These are phyloP conservation scores for Australoheros facetus DNA, from an alignment of 2,797 vertebrate species.

Conservation along the genomic window DNA sequence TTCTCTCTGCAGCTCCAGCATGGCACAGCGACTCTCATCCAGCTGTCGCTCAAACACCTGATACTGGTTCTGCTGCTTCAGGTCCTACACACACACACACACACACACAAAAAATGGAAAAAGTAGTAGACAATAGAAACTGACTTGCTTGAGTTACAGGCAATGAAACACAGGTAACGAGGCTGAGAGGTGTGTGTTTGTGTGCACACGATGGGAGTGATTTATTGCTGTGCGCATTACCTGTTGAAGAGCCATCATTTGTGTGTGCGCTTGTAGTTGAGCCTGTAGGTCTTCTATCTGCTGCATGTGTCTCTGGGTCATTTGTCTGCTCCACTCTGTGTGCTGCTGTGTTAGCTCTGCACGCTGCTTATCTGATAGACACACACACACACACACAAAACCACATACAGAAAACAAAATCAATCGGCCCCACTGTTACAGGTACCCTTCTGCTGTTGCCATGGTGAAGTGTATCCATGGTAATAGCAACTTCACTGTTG, in stretches of 20 bases:
- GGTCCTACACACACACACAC: conserved; percentile 67
- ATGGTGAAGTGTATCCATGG: conserved; percentile 79
- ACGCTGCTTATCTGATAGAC: conserved; percentile 84
- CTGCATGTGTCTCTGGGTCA: conserved; percentile 89
- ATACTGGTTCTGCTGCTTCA: conserved; percentile 84
- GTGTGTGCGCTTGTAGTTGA: conserved; percentile 83
- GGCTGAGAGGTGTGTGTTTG: not conserved
- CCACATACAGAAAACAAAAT: conserved; percentile 53
- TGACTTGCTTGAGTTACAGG: conserved; percentile 2
- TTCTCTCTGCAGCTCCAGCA: conserved; percentile 84
- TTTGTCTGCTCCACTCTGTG: conserved; percentile 82
- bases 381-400: conserved; percentile 32
- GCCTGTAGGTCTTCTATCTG: conserved; percentile 87
- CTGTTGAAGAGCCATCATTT: conserved; percentile 85
- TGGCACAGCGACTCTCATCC: conserved; percentile 83
- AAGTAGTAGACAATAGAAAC: conserved; percentile 13
- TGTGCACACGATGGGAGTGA: not conserved
- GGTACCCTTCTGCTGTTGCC: conserved; percentile 73
- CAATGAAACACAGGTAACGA: not conserved
- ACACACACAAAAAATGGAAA: not conserved
- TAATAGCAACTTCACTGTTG: conserved; percentile 70
- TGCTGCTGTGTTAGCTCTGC: conserved; percentile 89
- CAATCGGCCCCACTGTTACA: conserved; percentile 58
- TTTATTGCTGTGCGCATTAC: conserved; percentile 49
- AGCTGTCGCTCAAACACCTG: conserved; percentile 83